A percentile compares a stretch with the other conserved stretches of the same genome.
phyloP scores from a whole-genome alignment of 2,113 vertebrate species.

The Nerophis ophidion region DNA sequence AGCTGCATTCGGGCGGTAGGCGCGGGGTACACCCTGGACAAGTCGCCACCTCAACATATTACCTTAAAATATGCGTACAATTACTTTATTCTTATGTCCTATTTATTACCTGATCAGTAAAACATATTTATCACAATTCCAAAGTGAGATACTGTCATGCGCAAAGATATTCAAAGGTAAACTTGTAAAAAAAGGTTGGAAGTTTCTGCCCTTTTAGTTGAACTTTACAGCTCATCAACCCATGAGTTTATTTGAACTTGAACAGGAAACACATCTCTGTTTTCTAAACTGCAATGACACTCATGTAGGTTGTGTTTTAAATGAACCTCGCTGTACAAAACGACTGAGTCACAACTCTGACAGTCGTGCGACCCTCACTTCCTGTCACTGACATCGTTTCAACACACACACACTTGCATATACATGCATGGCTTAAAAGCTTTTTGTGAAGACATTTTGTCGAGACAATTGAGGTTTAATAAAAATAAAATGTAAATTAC shows the following conservation, averaged over 20 bases:
- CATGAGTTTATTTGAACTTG: slow-evolving; percentile 20
- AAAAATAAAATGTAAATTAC: slow-evolving; percentile 19
- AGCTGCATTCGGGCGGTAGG: no score
- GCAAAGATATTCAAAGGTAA: neutral
- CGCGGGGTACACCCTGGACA: no score
- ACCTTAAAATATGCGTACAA: no score
- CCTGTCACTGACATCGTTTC: slow-evolving; percentile 36
- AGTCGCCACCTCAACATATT: no score
- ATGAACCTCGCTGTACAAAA: neutral
- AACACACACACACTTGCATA: neutral
- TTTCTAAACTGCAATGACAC: neutral
- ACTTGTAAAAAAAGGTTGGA: slow-evolving; percentile 10
- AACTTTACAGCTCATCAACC: slow-evolving; percentile 12
- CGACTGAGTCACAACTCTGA: slow-evolving; percentile 18
- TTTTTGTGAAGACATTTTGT: neutral
- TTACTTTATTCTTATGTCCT: no score
- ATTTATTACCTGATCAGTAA: no score
- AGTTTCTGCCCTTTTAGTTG: slow-evolving; percentile 43
- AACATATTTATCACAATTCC: no score
- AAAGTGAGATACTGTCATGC: neutral
- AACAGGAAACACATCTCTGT: neutral
- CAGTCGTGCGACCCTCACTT: slow-evolving; percentile 50
- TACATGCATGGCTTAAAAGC: neutral
- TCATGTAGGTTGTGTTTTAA: neutral
- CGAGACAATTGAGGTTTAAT: neutral